These are phyloP conservation scores for Chloroclystis v-ata DNA, from an alignment of 2,888 invertebrate species.

Conservation along the genomic window DNA sequence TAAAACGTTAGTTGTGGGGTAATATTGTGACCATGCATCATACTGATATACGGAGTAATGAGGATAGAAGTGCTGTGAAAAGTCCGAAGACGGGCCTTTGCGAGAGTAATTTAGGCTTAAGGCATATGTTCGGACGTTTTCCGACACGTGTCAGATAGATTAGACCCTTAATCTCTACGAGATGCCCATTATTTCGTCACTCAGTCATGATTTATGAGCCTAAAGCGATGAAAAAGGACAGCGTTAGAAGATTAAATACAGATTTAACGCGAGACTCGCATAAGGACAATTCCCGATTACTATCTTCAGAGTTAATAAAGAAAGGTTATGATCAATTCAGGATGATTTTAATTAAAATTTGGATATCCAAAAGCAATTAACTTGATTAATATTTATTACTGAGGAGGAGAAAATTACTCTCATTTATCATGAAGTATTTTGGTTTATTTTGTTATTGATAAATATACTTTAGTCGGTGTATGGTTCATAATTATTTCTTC, in stretches of 20 bases:
- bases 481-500: too few relatives aligned
- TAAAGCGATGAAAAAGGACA: constrained; percentile 7
- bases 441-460: neutral
- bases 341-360: neutral
- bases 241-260: constrained; percentile 1
- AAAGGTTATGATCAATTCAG: neutral
- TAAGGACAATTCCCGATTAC: too few relatives aligned
- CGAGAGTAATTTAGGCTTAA: constrained; percentile 22
- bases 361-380: neutral
- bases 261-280: too few relatives aligned
- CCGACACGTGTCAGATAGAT: constrained; percentile 9
- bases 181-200: constrained; percentile 18
- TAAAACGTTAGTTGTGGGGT: constrained; percentile 39
- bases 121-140: constrained; percentile 19
- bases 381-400: neutral
- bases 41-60: constrained; percentile 48
- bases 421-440: neutral
- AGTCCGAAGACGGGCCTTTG: constrained; percentile 28
- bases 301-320: neutral
- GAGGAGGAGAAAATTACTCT: neutral
- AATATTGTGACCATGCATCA: constrained; percentile 43
- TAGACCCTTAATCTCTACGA: constrained; percentile 13
- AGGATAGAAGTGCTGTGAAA: constrained; percentile 39
- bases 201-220: constrained; percentile 13
- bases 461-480: neutral